Percentiles rank a stretch among this genome's conserved stretches.
Evolutionary conservation across 2,797 vertebrate species (phyloP).

Genomic region (Thunnus albacares): DNA sequence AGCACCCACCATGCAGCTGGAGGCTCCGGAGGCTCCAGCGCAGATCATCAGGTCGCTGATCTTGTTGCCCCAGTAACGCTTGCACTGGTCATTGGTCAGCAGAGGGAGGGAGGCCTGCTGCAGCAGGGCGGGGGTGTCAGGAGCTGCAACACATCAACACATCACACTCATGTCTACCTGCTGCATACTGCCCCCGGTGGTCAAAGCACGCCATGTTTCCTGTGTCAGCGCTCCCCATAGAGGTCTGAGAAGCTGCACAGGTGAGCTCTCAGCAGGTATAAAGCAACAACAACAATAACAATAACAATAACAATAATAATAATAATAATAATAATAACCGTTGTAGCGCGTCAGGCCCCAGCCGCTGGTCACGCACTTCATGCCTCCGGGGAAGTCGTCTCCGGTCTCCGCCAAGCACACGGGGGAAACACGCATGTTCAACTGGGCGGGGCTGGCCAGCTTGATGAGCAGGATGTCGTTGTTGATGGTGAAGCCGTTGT

Average conservation of each 20-base stretch:
- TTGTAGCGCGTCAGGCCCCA: conserved; percentile 86
- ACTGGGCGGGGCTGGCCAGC: conserved; percentile 80
- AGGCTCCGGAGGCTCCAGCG: conserved; percentile 86
- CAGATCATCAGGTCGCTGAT: conserved; percentile 87
- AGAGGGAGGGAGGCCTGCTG: conserved; percentile 91
- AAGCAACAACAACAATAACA: too few relatives aligned
- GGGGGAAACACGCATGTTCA: conserved; percentile 77
- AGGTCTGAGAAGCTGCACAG: too few relatives aligned
- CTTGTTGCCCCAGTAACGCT: conserved; percentile 84
- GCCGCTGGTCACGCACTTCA: conserved; percentile 83
- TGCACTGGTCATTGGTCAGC: conserved; percentile 85
- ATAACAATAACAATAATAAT: too few relatives aligned
- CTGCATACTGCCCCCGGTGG: not conserved
- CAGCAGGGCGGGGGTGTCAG: conserved; percentile 82
- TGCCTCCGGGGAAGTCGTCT: conserved; percentile 79
- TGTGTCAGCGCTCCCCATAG: too few relatives aligned
- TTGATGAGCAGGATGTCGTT: conserved; percentile 91
- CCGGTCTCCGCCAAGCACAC: conserved; percentile 81
- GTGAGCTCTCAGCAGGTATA: too few relatives aligned
- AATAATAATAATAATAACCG: conserved; percentile 50
- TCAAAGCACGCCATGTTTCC: too few relatives aligned
- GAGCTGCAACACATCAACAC: conserved; percentile 65
- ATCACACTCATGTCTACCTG: not conserved
- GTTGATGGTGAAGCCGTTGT: conserved; percentile 81
- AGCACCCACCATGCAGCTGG: conserved; percentile 89